Evolutionary conservation across 2,113 vertebrate genomes (phyloP).

Genomic region (Pristiophorus japonicus): DNA sequence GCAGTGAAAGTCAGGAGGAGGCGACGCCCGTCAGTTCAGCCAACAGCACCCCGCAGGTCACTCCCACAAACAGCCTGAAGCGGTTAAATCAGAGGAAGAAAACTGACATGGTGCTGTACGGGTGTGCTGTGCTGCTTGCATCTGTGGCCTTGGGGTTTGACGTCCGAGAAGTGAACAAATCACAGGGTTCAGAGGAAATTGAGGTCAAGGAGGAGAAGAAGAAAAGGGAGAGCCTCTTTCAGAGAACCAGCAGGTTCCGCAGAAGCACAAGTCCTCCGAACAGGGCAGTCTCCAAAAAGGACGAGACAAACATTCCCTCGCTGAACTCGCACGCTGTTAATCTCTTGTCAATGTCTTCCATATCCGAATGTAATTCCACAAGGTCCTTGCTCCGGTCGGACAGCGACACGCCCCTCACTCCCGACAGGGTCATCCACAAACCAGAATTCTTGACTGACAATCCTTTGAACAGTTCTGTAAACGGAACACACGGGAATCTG

Average conservation of each 20-base stretch:
- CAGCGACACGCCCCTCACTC: conserved; percentile 21
- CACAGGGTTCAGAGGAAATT: conserved; percentile 52
- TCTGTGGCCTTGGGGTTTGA: conserved; percentile 78
- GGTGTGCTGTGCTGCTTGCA: conserved; percentile 73
- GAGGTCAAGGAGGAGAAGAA: conserved; percentile 71
- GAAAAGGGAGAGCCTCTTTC: conserved; percentile 75
- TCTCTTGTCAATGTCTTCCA: conserved; percentile 72
- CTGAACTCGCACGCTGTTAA: conserved; percentile 50
- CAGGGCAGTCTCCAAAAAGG: conserved; percentile 54
- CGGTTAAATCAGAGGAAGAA: conserved; percentile 59
- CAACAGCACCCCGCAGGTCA: conserved; percentile 71
- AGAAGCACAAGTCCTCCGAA: conserved; percentile 65
- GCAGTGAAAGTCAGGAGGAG: conserved; percentile 64
- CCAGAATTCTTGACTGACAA: conserved; percentile 28
- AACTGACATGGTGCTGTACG: conserved; percentile 69
- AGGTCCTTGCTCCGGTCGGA: conserved; percentile 71
- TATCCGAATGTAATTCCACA: conserved; percentile 69
- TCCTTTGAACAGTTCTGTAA: conserved; percentile 1
- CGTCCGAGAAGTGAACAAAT: conserved; percentile 64
- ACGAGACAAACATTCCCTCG: conserved; percentile 49
- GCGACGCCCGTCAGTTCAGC: conserved; percentile 65
- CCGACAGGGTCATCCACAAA: neutral
- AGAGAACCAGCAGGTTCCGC: conserved; percentile 68
- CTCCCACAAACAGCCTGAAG: conserved; percentile 72
- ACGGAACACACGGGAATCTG: neutral